phyloP scores from a whole-genome alignment of 2,888 invertebrate genomes.

The Gnatocerus cornutus region DNA sequence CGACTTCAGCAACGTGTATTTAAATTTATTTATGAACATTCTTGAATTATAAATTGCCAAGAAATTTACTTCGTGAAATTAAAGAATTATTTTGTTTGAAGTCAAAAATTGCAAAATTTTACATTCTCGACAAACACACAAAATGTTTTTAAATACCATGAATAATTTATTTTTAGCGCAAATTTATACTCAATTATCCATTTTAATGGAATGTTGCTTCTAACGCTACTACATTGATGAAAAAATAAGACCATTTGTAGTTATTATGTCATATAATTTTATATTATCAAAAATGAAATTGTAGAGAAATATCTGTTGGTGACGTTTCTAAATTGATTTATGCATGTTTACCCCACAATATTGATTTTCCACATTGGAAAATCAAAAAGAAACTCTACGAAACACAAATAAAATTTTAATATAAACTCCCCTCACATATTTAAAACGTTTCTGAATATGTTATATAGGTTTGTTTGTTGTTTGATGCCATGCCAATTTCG shows the following conservation, averaged over 20 bases:
- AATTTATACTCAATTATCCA: constrained; percentile 30
- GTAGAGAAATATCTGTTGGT: constrained; percentile 36
- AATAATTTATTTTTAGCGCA: constrained; percentile 15
- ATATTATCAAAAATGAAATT: constrained; percentile 32
- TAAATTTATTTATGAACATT: constrained; percentile 48
- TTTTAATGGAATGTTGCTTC: constrained; percentile 27
- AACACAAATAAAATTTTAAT: constrained; percentile 39
- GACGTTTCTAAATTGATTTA: constrained; percentile 45
- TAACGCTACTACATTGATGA: constrained; percentile 6
- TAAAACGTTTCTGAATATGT: constrained; percentile 31
- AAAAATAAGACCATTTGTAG: constrained; percentile 21
- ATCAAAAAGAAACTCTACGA: constrained; percentile 32
- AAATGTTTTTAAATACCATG: constrained; percentile 23
- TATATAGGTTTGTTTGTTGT: constrained; percentile 33
- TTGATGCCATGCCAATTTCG: constrained; percentile 35
- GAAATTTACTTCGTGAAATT: constrained; percentile 45
- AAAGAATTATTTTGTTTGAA: constrained; percentile 45
- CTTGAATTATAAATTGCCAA: constrained; percentile 46
- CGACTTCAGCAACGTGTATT: constrained; percentile 46
- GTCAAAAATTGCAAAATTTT: constrained; percentile 36
- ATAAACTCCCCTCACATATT: constrained; percentile 32
- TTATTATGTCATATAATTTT: constrained; percentile 28
- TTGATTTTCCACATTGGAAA: constrained; percentile 29
- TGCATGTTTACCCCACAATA: constrained; percentile 41
- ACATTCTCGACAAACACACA: constrained; percentile 7